A percentile compares a stretch with the other conserved stretches of the same genome.
Conservation (phyloP, 1,140 invertebrate genomes). For the Drosophila eugracilis region DNA sequence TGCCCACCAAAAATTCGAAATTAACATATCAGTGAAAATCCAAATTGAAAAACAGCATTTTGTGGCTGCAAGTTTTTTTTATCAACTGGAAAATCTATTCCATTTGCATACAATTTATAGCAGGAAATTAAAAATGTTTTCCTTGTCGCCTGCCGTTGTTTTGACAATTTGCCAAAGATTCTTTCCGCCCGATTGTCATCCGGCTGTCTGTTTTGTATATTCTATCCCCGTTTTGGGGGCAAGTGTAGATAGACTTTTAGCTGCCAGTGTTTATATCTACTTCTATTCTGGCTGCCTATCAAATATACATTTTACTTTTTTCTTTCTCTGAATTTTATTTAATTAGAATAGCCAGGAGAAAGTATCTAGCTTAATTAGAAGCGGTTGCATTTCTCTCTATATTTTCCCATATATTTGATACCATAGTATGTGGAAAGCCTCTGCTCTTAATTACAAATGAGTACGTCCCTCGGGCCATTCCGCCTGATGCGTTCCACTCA, state of each 20-base stretch:
- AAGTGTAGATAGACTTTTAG: constrained; percentile 19
- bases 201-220: constrained; percentile 45
- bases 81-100: constrained; percentile 51
- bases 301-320: constrained; percentile 46
- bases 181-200: constrained; percentile 45
- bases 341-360: constrained; percentile 32
- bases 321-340: constrained; percentile 25
- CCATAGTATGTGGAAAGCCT: constrained; percentile 32
- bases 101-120: constrained; percentile 75
- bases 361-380: constrained; percentile 42
- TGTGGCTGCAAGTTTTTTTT: constrained; percentile 37
- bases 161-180: constrained; percentile 82
- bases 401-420: constrained; percentile 6
- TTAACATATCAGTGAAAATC: constrained; percentile 45
- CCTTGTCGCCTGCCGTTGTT: constrained; percentile 45
- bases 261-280: constrained; percentile 24
- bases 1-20: background rate
- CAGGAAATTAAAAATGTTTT: constrained; percentile 82
- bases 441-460: constrained; percentile 71
- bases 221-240: constrained; percentile 53
- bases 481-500: constrained; percentile 71
- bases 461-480: constrained; percentile 65
- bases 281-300: constrained; percentile 43
- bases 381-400: constrained; percentile 15
- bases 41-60: constrained; percentile 50